A percentile compares a stretch with the other conserved stretches of the same genome.
Conservation (phyloP, 2,113 vertebrate species). For the Caretta caretta region DNA sequence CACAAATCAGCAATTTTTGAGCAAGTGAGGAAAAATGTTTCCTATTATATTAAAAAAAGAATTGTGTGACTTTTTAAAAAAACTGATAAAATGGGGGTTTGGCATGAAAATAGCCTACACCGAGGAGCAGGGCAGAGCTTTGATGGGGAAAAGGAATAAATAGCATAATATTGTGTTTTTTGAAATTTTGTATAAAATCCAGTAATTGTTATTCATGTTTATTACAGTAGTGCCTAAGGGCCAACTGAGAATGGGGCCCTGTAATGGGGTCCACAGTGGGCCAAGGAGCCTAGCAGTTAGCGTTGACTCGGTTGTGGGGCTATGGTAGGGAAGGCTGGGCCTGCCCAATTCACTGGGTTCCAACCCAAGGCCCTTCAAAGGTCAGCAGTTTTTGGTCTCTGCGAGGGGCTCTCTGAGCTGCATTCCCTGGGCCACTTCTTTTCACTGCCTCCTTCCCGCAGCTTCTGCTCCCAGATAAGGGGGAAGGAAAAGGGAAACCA, state of each 20-base stretch:
- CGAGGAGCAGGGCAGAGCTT: neutral
- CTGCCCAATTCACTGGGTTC: neutral
- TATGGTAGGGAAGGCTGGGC: neutral
- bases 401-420: neutral
- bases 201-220: neutral
- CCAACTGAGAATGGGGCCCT: too few species aligned
- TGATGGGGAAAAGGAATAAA: neutral
- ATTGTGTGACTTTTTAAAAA: too few species aligned
- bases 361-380: neutral
- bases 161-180: neutral
- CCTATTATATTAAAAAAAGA: neutral
- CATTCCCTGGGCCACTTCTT: too few species aligned
- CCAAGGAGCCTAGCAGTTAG: neutral
- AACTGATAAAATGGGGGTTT: neutral
- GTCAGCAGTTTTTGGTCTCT: neutral
- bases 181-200: conserved; percentile 43
- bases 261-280: neutral
- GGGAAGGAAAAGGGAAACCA: neutral
- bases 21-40: neutral
- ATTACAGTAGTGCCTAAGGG: too few species aligned
- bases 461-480: neutral
- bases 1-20: neutral
- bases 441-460: neutral
- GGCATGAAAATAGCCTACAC: conserved; percentile 1
- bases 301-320: fast-evolving